These are phyloP conservation scores for Stylophora pistillata DNA, from an alignment of 64 coral and sea anemone species.

Conservation along the genomic window DNA sequence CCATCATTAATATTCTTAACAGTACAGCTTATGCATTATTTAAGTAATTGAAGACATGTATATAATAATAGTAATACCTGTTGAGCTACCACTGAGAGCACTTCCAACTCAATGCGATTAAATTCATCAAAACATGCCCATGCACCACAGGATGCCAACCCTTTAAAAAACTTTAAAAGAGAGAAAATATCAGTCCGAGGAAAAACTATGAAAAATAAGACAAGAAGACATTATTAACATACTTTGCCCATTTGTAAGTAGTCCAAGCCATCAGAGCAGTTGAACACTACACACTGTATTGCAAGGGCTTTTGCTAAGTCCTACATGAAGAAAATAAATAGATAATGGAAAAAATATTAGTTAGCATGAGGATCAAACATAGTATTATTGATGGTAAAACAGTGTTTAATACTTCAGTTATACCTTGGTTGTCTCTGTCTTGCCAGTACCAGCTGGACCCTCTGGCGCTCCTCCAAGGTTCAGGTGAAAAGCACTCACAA, in stretches of 20 bases:
- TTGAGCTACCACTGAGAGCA: conserved; percentile 89
- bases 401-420: too few relatives aligned
- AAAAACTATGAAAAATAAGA: background rate
- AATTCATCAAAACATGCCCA: conserved; percentile 98
- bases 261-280: conserved; percentile 98
- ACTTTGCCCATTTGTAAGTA: conserved; percentile 99
- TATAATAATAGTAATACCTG: conserved; percentile 54
- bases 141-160: conserved; percentile 90
- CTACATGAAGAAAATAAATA: conserved; percentile 22
- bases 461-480: conserved; percentile 98
- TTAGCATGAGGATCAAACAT: too few relatives aligned
- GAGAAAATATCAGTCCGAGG: background rate
- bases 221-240: background rate
- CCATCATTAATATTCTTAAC: too few relatives aligned
- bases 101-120: conserved; percentile 91
- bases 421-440: conserved; percentile 99
- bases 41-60: too few relatives aligned
- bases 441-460: conserved; percentile 95
- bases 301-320: conserved; percentile 99
- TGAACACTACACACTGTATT: conserved; percentile 99
- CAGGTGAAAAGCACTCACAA: conserved; percentile 95
- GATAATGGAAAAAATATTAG: too few relatives aligned
- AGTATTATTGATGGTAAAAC: too few relatives aligned
- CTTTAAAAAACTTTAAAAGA: conserved; percentile 83
- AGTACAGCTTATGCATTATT: too few relatives aligned